Conservation (phyloP, 2,888 invertebrate genomes). For the Tipula vernalis region DNA sequence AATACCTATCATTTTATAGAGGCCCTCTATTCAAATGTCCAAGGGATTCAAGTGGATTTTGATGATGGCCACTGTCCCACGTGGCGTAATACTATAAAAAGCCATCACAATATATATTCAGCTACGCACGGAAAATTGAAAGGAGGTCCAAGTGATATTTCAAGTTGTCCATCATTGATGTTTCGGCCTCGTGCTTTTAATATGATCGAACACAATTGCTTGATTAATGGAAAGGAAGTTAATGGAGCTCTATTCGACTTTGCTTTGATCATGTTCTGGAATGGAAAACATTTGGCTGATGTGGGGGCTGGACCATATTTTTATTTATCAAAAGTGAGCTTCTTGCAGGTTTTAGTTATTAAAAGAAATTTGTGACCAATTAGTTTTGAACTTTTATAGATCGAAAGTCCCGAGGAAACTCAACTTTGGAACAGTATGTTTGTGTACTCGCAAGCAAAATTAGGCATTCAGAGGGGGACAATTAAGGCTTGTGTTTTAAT, state of each 20-base stretch:
- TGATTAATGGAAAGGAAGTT: conserved; percentile 47
- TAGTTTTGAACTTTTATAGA: conserved; percentile 12
- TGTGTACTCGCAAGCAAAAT: conserved; percentile 43
- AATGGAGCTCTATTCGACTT: conserved; percentile 58
- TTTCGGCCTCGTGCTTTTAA: conserved; percentile 62
- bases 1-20: conserved; percentile 43
- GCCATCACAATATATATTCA: conserved; percentile 45
- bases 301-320: conserved; percentile 52
- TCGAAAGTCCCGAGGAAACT: conserved; percentile 52
- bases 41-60: conserved; percentile 52
- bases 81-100: conserved; percentile 53
- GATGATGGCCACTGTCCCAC: conserved; percentile 64
- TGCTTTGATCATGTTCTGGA: conserved; percentile 52
- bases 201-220: conserved; percentile 52
- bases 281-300: conserved; percentile 40
- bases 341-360: neutral
- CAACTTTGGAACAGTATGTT: conserved; percentile 58
- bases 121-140: conserved; percentile 41
- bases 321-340: conserved; percentile 47
- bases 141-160: conserved; percentile 39
- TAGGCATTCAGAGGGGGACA: conserved; percentile 45
- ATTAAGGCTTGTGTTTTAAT: conserved; percentile 60
- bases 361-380: neutral
- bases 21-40: conserved; percentile 42
- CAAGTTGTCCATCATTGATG: conserved; percentile 48